Conservation (phyloP, 2,113 vertebrate species). For the Mola mola region DNA sequence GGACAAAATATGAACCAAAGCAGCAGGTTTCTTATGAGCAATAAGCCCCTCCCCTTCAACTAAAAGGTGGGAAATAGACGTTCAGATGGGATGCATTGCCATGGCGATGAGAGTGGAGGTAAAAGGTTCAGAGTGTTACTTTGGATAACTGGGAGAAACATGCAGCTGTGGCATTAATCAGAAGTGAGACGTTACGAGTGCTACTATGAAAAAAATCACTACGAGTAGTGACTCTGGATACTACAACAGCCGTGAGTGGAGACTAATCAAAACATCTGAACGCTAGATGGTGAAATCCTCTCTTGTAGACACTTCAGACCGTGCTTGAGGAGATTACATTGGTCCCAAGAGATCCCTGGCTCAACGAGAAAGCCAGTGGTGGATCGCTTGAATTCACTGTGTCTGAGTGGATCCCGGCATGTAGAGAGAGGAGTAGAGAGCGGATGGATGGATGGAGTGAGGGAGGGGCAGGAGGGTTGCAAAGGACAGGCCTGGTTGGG, state of each 20-base stretch:
- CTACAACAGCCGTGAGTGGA: conserved; percentile 29
- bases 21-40: conserved; percentile 2
- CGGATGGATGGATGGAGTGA: conserved; percentile 31
- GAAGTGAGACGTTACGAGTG: no score
- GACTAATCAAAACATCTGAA: conserved; percentile 9
- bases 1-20: not conserved
- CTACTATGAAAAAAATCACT: no score
- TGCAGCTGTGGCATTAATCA: conserved; percentile 14
- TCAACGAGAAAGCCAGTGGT: conserved; percentile 30
- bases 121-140: conserved; percentile 38
- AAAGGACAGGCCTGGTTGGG: conserved; percentile 75
- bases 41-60: not conserved
- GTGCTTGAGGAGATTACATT: conserved; percentile 30
- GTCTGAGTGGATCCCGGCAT: conserved; percentile 62
- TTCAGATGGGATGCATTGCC: conserved; percentile 51
- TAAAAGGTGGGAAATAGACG: conserved; percentile 46
- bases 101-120: conserved; percentile 59
- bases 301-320: conserved; percentile 29
- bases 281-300: conserved; percentile 14
- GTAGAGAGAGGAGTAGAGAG: conserved; percentile 41
- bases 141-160: conserved; percentile 45
- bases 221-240: not conserved
- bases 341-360: conserved; percentile 42
- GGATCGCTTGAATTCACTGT: conserved; percentile 53
- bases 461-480: conserved; percentile 46